phyloP scores from a whole-genome alignment of 2,113 vertebrate genomes.

The Capreolus pygargus region DNA sequence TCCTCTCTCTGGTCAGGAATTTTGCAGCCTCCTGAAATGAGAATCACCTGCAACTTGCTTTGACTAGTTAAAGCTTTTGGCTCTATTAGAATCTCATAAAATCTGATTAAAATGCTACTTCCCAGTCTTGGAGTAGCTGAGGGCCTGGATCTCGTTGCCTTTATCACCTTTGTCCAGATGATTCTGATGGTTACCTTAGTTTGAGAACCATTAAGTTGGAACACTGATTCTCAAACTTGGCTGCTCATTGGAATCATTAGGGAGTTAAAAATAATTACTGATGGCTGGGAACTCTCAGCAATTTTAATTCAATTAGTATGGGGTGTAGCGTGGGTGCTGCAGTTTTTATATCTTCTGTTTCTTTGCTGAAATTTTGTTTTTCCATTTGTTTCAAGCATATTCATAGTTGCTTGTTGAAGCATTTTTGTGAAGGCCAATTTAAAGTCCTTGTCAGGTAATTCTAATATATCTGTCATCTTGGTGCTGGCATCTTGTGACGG shows the following conservation, averaged over 20 bases:
- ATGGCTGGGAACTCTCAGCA: background rate
- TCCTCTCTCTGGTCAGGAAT: background rate
- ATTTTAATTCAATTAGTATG: background rate
- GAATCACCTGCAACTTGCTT: background rate
- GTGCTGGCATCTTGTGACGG: background rate
- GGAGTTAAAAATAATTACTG: background rate
- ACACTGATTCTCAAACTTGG: background rate
- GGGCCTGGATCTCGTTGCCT: background rate
- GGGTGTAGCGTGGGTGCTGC: background rate
- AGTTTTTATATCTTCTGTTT: background rate
- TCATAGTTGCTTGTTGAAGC: background rate
- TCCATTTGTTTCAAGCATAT: background rate
- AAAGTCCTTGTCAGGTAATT: background rate
- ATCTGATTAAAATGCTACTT: background rate
- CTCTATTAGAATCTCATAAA: background rate
- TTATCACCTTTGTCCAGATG: background rate
- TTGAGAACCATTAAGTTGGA: background rate
- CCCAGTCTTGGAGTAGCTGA: background rate
- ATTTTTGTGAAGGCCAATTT: background rate
- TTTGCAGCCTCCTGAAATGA: background rate
- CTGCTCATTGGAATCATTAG: background rate
- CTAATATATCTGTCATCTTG: background rate
- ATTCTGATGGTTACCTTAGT: background rate
- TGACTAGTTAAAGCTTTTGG: background rate
- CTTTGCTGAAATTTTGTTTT: constrained; percentile 18